phyloP scores from a whole-genome alignment of 2,113 vertebrate species.

The Platanista minor region DNA sequence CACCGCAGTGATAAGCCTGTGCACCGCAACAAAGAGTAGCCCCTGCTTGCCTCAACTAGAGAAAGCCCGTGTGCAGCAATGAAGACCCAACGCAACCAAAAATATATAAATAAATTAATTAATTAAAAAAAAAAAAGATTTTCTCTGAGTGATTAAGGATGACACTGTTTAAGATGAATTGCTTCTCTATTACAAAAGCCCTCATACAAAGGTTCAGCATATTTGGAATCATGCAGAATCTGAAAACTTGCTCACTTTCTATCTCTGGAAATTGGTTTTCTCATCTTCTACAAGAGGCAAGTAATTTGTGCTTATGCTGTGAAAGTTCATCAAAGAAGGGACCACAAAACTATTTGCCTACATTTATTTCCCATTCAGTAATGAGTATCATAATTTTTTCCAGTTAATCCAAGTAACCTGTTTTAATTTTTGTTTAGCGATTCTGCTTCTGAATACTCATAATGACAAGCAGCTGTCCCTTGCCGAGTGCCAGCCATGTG shows the following conservation, averaged over 20 bases:
- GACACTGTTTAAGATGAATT: neutral
- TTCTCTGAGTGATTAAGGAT: neutral
- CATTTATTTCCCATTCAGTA: neutral
- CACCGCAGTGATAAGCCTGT: too few relatives aligned
- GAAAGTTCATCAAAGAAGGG: neutral
- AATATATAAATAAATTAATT: too few relatives aligned
- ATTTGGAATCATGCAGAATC: neutral
- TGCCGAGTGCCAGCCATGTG: neutral
- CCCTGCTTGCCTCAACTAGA: too few relatives aligned
- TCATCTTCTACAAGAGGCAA: neutral
- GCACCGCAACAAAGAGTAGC: too few relatives aligned
- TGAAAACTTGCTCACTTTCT: neutral
- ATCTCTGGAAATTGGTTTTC: neutral
- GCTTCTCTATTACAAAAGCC: neutral
- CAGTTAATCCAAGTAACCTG: neutral
- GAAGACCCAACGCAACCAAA: too few relatives aligned
- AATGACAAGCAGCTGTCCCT: constrained; percentile 1
- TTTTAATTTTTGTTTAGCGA: constrained; percentile 11
- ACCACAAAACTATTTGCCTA: neutral
- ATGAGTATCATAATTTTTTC: neutral
- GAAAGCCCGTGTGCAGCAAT: too few relatives aligned
- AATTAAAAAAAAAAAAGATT: neutral
- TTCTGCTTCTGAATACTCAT: neutral
- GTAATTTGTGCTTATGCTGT: neutral
- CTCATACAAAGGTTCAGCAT: neutral